phyloP scores from a whole-genome alignment of 2,113 vertebrate genomes.

The Acrocephalus arundinaceus region DNA sequence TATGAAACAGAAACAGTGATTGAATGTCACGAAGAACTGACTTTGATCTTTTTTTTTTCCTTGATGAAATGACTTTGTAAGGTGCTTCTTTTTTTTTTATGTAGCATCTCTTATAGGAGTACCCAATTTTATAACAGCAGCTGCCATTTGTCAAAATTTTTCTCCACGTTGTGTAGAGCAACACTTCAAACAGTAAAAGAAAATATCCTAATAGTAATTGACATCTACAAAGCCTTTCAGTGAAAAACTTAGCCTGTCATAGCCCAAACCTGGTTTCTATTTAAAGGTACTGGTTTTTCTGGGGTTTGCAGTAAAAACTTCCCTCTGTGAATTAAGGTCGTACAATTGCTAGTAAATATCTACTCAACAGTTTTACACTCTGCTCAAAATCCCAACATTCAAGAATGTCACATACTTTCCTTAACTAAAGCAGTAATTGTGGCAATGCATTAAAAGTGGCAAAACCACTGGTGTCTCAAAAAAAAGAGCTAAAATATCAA shows the following conservation, averaged over 20 bases:
- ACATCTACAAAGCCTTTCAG: background rate
- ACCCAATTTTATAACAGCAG: background rate
- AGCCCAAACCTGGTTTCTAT: background rate
- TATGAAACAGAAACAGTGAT: constrained; percentile 11
- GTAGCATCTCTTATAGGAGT: background rate
- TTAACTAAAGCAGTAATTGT: background rate
- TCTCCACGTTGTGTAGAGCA: background rate
- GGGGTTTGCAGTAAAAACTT: background rate
- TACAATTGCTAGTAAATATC: background rate
- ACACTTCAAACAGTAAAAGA: background rate
- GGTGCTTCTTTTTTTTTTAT: background rate
- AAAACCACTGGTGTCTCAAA: background rate
- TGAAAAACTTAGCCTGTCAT: background rate
- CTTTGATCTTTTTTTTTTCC: background rate
- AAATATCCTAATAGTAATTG: background rate
- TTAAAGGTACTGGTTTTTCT: background rate
- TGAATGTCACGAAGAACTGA: constrained; percentile 12
- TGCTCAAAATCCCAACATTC: background rate
- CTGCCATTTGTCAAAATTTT: background rate
- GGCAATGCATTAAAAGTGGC: background rate
- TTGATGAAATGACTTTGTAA: constrained; percentile 10
- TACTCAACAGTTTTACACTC: background rate
- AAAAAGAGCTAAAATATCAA: background rate
- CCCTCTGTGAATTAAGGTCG: background rate
- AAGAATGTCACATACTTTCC: background rate